Conservation (phyloP, 2,113 vertebrate genomes). For the Saguinus imperator region DNA sequence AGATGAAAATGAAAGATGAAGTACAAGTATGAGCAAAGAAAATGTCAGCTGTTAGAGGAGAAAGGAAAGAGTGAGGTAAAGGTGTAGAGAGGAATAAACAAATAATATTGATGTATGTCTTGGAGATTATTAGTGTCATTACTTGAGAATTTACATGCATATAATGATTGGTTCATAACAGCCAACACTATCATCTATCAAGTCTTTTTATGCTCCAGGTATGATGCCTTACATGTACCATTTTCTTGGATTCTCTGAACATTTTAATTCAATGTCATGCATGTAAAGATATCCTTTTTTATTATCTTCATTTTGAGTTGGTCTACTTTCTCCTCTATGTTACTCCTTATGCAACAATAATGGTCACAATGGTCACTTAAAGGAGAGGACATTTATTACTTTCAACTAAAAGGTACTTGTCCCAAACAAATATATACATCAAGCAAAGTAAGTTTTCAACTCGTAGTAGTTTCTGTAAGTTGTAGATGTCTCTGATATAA, state of each 20-base stretch:
- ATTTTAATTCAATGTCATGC: background rate
- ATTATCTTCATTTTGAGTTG: background rate
- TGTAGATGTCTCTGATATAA: background rate
- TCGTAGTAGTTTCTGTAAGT: background rate
- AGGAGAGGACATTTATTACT: background rate
- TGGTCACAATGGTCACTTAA: background rate
- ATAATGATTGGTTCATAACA: background rate
- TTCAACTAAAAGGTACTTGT: background rate
- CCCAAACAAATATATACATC: background rate
- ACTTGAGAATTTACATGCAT: background rate
- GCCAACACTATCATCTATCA: background rate
- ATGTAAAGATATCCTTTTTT: background rate
- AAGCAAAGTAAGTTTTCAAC: background rate
- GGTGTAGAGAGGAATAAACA: background rate
- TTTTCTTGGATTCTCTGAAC: background rate
- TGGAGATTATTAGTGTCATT: background rate
- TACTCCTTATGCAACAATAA: background rate
- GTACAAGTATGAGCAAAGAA: background rate
- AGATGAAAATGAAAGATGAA: background rate
- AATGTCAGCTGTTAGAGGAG: background rate
- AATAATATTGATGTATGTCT: background rate
- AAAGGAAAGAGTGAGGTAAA: background rate
- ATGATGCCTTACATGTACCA: background rate
- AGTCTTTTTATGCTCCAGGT: background rate
- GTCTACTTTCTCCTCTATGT: background rate